Evolutionary conservation across 2,888 invertebrate species (phyloP), one percentile per base, ranked within the genome.

Genomic region (Oligia fasciuncula): DNA sequence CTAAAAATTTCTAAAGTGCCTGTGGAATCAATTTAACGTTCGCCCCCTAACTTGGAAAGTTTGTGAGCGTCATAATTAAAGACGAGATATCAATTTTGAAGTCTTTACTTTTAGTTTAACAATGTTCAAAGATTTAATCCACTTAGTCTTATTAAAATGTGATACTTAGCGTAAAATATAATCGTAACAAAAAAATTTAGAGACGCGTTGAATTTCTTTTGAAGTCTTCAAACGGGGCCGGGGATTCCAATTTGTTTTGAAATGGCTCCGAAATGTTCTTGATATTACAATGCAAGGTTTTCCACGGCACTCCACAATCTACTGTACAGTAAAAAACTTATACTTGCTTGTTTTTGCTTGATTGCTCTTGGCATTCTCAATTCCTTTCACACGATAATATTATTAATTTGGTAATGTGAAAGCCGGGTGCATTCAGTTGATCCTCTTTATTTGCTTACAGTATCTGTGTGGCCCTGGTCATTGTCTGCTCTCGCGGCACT

Each of bases 21-120:
- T 91, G 94, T 93, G 93, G 94, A 96, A 96, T 96, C 96, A 97
- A 96, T 97, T 97, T 95, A 92, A 94, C 93, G 93, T 92, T 92
- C 94, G 89, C 92, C 92, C 93, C 94, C 93, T 93, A 93, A 92
- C 94, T 93, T 93, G 92, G 81, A 94, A 96, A 95, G 91, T 95
- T 96, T 92, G 87, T 90, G 87, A 92, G 91, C 93, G 92, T 92
- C 93, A 95, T 95, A 95, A 96, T 96, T 96, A 95, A 94, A 94
- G 94, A 93, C 93, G 93, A 94, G 93, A 94, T 95, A 95, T 95
- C 94, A 94, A 94, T 95, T 95, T 94, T 88, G 89, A 89, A 91
- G 91, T 91, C 90, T 90, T 91, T 87, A 86, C 87, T 91, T 90
- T 88, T 77, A 84, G 60, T 78, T 81, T 88, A 88, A 90, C 90